Evolutionary conservation across 1,140 invertebrate genomes (phyloP).

Genomic region (Neodiprion pinetum): DNA sequence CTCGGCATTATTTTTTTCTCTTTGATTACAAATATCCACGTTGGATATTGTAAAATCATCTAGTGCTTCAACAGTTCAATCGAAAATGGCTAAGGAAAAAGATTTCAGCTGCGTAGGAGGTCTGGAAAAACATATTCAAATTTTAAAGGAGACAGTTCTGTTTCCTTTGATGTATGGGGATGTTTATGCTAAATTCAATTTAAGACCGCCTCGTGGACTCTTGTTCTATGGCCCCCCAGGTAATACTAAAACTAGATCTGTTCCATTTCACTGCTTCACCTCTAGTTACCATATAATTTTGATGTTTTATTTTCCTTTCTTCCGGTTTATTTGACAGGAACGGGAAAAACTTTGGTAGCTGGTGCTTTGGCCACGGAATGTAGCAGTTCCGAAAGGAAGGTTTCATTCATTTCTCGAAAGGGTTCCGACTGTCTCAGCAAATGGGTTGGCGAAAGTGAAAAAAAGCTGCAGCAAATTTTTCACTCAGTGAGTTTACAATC

Average conservation of each 20-base stretch:
- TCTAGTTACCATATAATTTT: not conserved
- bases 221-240: slow-evolving; percentile 82
- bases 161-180: slow-evolving; percentile 77
- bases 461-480: slow-evolving; percentile 62
- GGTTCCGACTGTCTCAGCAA: slow-evolving; percentile 65
- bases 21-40: too few species aligned
- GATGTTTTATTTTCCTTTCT: slow-evolving; percentile 11
- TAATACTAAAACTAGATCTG: slow-evolving; percentile 45
- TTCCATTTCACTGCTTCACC: too few species aligned
- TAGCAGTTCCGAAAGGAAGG: slow-evolving; percentile 60
- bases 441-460: slow-evolving; percentile 66
- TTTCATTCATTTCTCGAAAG: slow-evolving; percentile 63
- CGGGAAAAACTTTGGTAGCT: slow-evolving; percentile 65
- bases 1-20: too few species aligned
- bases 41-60: too few species aligned
- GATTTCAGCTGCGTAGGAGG: slow-evolving; percentile 72
- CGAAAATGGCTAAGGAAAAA: slow-evolving; percentile 40
- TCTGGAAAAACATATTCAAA: slow-evolving; percentile 70
- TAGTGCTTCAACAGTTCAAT: not conserved
- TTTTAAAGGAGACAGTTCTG: slow-evolving; percentile 77
- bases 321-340: slow-evolving; percentile 46
- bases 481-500: slow-evolving; percentile 43
- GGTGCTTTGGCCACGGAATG: slow-evolving; percentile 63
- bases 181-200: slow-evolving; percentile 71
- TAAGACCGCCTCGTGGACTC: slow-evolving; percentile 75